Evolutionary conservation across 2,113 vertebrate genomes (phyloP), one percentile per base, ranked within the genome.

Genomic region (Pseudorasbora parva): DNA sequence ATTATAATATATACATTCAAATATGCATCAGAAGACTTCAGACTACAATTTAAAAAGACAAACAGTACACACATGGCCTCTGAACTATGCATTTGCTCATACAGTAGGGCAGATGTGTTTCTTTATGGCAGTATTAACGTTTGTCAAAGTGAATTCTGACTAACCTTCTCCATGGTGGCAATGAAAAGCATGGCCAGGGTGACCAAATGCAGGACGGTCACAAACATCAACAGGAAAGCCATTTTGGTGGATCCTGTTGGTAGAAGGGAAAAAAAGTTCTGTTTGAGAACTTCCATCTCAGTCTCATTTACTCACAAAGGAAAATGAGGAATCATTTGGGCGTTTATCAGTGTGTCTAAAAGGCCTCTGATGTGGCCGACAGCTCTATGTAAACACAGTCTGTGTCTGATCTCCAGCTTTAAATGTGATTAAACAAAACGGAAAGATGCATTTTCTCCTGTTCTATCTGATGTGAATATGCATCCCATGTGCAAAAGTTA

Each of bases 81-180:
- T 8, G 60, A 64, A 30, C 27, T 17, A 27, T 30, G 60, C 12
- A 30, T 62, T 62, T 30, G 25, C 12, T 30, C 25, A 27, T 30
- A 15, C 47, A 30, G 25, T 15, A 15, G 25, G 23, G 11, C 57
- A 25, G 59, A 62, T 27, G 23, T 27, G 25, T 33, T 33, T 66
- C 30, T 66, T 66, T 68, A 41, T 21, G 11, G 4, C 9, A 68
- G 15, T 8, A 33, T 17, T 97, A 7, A 8, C 45, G 17, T 43
- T 43, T 43, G 41, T 71, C 10, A 3, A 11, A 11, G 49, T 84
- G 33, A 14, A 75, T 76, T 27, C 25, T 5, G 21, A 77, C 41
- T 43, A 45, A 97, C 96, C 95, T 97, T 97, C 87, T 96, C 96
- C 93, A 97, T 92, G 49, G 96, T 97, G 80, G 96, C 95, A 80